Evolutionary conservation across 2,888 invertebrate species (phyloP).

Genomic region (Crematogaster levior): DNA sequence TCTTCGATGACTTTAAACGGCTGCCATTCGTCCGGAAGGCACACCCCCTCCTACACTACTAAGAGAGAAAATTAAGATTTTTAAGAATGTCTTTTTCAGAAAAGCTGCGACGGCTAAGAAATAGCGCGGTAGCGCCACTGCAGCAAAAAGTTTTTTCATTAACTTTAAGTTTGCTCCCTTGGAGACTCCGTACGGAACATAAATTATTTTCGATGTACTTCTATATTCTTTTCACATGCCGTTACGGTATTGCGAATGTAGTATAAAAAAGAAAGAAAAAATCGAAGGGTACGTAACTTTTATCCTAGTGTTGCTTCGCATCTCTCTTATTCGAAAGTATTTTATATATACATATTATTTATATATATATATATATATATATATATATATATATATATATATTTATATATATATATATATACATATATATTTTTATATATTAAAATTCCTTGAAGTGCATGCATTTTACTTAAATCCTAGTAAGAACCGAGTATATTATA

Average conservation of each 20-base stretch:
- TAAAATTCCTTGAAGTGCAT: conserved; percentile 74
- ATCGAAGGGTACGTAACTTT: conserved; percentile 82
- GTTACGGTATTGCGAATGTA: conserved; percentile 56
- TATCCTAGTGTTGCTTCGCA: conserved; percentile 83
- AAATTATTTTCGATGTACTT: conserved; percentile 46
- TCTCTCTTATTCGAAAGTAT: conserved; percentile 78
- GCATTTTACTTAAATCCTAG: conserved; percentile 78
- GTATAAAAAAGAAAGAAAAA: conserved; percentile 58
- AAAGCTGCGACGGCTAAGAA: conserved; percentile 65
- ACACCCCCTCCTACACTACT: not conserved
- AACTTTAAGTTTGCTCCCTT: conserved; percentile 44
- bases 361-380: conserved; percentile 56
- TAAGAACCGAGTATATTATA: conserved; percentile 59
- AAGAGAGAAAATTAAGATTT: conserved; percentile 63
- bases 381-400: conserved; percentile 62
- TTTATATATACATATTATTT: conserved; percentile 59
- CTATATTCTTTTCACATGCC: conserved; percentile 50
- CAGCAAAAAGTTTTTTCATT: conserved; percentile 54
- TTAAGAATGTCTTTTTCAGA: conserved; percentile 82
- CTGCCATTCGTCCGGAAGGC: conserved; percentile 21
- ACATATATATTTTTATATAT: conserved; percentile 54
- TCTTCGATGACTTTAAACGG: conserved; percentile 1
- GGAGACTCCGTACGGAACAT: conserved; percentile 44
- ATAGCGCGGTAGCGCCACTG: conserved; percentile 55
- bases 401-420: conserved; percentile 56